Conservation (phyloP, 2,888 invertebrate species). For the Coremacera marginata region DNA sequence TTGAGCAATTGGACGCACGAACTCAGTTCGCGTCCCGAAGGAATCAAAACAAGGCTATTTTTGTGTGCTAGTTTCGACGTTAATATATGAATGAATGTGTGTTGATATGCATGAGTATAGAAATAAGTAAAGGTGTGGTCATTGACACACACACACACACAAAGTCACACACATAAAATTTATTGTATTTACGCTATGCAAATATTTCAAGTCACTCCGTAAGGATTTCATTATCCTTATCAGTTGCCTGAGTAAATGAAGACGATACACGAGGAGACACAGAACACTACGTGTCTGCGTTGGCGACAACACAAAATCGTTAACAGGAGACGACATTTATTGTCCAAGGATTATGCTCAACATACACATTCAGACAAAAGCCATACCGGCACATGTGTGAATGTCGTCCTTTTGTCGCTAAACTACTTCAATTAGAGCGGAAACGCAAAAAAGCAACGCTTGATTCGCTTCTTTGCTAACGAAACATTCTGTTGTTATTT, state of each 20-base stretch:
- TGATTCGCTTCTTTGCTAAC: not conserved
- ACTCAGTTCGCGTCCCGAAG: constrained; percentile 1
- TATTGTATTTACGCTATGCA: constrained; percentile 49
- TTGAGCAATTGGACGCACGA: not conserved
- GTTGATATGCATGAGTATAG: not conserved
- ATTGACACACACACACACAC: constrained; percentile 27
- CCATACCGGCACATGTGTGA: not conserved
- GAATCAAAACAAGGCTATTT: constrained; percentile 1
- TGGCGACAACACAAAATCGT: constrained; percentile 44
- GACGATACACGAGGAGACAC: constrained; percentile 52
- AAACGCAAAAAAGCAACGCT: not conserved
- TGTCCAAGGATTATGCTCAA: constrained; percentile 11
- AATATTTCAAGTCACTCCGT: constrained; percentile 59
- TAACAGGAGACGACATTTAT: constrained; percentile 24
- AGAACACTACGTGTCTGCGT: constrained; percentile 20
- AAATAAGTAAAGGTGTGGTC: not conserved
- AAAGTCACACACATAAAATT: constrained; percentile 8
- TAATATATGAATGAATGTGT: not conserved
- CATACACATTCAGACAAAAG: not conserved
- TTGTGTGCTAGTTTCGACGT: not conserved
- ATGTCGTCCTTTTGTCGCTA: constrained; percentile 52
- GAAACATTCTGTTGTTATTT: not conserved
- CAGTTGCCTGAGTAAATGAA: constrained; percentile 51
- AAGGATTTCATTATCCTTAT: constrained; percentile 68
- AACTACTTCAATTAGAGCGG: constrained; percentile 62